Conservation (phyloP, 2,888 invertebrate species). For the Sinopyrophorus schimmeli region DNA sequence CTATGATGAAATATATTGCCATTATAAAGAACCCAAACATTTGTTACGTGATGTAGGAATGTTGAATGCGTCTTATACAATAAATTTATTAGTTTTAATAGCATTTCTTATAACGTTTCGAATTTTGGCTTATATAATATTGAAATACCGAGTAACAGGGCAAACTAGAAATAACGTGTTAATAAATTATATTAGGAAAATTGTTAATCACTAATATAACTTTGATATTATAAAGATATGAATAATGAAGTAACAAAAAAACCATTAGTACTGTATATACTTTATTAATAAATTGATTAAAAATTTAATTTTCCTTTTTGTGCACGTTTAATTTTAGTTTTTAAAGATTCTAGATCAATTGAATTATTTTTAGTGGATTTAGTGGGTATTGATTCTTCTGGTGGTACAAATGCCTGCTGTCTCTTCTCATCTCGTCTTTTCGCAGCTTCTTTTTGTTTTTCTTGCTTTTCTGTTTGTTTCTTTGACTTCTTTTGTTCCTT, state of each 20-base stretch:
- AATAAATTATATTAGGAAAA: too few relatives aligned
- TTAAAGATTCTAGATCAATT: slow-evolving; percentile 72
- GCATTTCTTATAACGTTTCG: slow-evolving; percentile 18
- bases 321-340: slow-evolving; percentile 75
- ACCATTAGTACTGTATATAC: slow-evolving; percentile 4
- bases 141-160: slow-evolving; percentile 28
- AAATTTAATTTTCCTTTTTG: slow-evolving; percentile 57
- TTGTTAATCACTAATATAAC: too few relatives aligned
- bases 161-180: too few relatives aligned
- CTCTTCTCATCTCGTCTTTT: slow-evolving; percentile 76
- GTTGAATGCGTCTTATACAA: slow-evolving; percentile 9
- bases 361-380: slow-evolving; percentile 49
- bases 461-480: slow-evolving; percentile 72
- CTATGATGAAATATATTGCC: slow-evolving; percentile 25
- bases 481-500: slow-evolving; percentile 77
- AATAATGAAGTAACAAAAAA: slow-evolving; percentile 1
- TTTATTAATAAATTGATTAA: slow-evolving; percentile 29
- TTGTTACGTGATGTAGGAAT: slow-evolving; percentile 30
- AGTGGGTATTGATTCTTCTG: slow-evolving; percentile 61
- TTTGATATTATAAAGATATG: not conserved
- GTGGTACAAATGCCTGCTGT: slow-evolving; percentile 81
- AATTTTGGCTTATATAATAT: slow-evolving; percentile 22
- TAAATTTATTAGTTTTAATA: slow-evolving; percentile 18
- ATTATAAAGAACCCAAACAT: slow-evolving; percentile 28
- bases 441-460: slow-evolving; percentile 75